Base-by-base conservation (phyloP, 1,140 invertebrate genomes). In the Pseudomyrmex concolor region DNA sequence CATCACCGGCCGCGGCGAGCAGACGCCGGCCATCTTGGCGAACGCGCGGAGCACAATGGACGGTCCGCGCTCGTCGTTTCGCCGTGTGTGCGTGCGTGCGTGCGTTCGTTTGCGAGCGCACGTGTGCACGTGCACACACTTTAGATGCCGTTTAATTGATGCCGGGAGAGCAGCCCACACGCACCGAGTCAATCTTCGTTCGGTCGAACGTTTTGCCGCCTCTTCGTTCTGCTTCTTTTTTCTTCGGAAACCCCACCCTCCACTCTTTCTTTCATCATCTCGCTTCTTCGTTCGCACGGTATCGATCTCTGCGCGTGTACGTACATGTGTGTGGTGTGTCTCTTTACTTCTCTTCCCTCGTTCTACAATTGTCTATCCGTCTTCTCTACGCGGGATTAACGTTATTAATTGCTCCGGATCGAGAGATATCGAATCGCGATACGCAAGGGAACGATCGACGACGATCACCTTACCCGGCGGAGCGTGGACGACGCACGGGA, bases 131-230 rank as follows among this genome's bases (percentile, higher is more conserved):
- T 83, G 81, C 84, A 89, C 85, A 73, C 86, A 72, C 83, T 86
- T 89, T 83, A 70, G 86, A 77, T 86, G 57, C 86, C 82, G 84
- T 90, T 84, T 91, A 91, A 91, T 91, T 91, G 90, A 91, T 91
- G 89, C 87, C 84, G 70, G 51, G 83, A 83, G 90, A 85, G 59
- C 86, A 82, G 89, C 90, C 90, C 90, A 90, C 90, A 92, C 90
- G 89, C 87, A 91, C 88, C 74, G 87, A 91, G 86, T 88, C 85
- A 87, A 87, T 90, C 89, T 89, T 90, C 89, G 78, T 86, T 82
- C 87, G 73, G 81, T 73, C 83, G 60, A 63, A 86, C 86, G 87
- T 86, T 89, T 86, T 80, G 87, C 86, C 83, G 78, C 85, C 74
- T 86, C 74, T 43, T 77, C 60, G 59, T 81, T 68, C 22, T 76